Conservation (phyloP, 1,140 invertebrate genomes). For the Diuraphis noxia region DNA sequence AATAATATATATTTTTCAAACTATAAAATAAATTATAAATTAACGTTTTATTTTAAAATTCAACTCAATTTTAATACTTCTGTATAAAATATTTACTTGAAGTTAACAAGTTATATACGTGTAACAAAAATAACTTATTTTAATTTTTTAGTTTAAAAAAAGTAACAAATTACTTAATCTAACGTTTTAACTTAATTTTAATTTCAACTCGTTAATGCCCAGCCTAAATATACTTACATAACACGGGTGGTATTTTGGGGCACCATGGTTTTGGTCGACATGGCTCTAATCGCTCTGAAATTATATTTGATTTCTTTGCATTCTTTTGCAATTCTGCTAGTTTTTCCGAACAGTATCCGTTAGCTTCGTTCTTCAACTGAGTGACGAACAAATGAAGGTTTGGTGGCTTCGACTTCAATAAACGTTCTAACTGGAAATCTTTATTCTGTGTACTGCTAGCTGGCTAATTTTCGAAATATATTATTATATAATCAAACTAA, state of each 20-base stretch:
- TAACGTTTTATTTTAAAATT: no score
- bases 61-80: no score
- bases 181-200: not conserved
- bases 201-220: not conserved
- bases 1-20: no score
- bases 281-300: slow-evolving; percentile 17
- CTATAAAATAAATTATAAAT: no score
- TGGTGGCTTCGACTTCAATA: slow-evolving; percentile 36
- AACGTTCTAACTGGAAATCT: slow-evolving; percentile 50
- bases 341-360: slow-evolving; percentile 19
- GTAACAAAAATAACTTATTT: no score
- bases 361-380: slow-evolving; percentile 34
- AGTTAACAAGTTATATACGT: no score
- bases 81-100: no score
- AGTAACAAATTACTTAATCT: not conserved
- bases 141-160: not conserved
- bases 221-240: not conserved
- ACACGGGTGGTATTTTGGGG: slow-evolving; percentile 36
- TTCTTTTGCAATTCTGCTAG: not conserved
- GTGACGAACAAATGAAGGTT: slow-evolving; percentile 20
- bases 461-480: slow-evolving; percentile 15
- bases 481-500: not conserved
- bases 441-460: slow-evolving; percentile 12
- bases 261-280: slow-evolving; percentile 40
- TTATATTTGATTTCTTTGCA: slow-evolving; percentile 2